These are phyloP conservation scores for Premnoplex brunnescens DNA, from an alignment of 2,797 vertebrate species.

Conservation along the genomic window DNA sequence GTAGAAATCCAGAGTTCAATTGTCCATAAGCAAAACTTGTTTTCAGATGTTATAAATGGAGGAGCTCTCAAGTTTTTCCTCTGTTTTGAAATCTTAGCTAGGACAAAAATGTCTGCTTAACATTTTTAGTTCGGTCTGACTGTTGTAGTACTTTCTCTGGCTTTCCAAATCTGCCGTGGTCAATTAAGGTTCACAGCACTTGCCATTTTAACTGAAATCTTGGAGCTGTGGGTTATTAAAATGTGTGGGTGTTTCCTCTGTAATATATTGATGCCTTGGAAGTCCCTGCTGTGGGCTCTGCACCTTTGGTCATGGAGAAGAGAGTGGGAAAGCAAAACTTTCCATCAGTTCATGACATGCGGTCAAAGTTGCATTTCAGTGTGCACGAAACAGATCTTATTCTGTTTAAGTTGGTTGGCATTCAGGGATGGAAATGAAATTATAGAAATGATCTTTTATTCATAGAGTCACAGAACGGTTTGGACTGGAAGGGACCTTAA, in stretches of 20 bases:
- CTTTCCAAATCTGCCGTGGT: background rate
- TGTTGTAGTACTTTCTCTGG: background rate
- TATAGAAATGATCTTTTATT: constrained; percentile 61
- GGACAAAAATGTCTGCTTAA: background rate
- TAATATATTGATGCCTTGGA: constrained; percentile 77
- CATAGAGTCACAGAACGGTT: background rate
- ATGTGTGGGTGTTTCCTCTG: background rate
- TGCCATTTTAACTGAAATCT: constrained; percentile 11
- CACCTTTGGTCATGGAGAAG: constrained; percentile 77
- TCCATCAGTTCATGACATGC: constrained; percentile 80
- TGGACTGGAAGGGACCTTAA: background rate
- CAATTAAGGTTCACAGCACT: background rate
- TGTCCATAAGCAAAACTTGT: background rate
- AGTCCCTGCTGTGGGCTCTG: constrained; percentile 41
- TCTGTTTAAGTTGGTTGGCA: constrained; percentile 80
- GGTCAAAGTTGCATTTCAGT: constrained; percentile 80
- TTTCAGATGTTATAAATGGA: background rate
- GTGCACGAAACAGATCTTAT: constrained; percentile 81
- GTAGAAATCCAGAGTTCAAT: background rate
- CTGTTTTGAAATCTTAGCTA: background rate
- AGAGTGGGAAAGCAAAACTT: constrained; percentile 83
- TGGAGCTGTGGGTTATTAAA: background rate
- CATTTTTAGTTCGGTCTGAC: background rate
- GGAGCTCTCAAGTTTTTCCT: background rate
- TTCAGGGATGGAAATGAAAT: constrained; percentile 70